Evolutionary conservation across 2,797 vertebrate species (phyloP), one percentile per base, ranked within the genome.

Genomic region (Staurois parvus): DNA sequence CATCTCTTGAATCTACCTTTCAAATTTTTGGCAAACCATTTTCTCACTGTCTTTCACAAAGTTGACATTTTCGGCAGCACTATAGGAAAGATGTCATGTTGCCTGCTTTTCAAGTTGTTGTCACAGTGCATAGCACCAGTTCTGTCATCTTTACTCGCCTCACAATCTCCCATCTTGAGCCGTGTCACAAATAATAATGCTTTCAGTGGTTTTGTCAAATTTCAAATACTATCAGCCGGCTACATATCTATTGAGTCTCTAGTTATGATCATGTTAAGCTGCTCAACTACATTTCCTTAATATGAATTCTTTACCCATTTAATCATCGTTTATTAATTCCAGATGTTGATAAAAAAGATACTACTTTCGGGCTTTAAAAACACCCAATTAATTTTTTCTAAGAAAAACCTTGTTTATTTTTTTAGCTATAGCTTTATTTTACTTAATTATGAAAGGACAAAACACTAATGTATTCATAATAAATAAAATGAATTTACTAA

Each of bases 111-210:
- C 97, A 97, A 96, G 95, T 94, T 92, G 93, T 95, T 96, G 96
- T 98, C 97, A 97, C 93, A 89, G 92, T 94, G 94, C 94, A 95
- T 96, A 96, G 96, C 93, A 93, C 96, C 94, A 96, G 94, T 94
- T 96, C 97, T 99, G 97, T 99, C 98, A 98, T 95, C 96, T 97
- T 95, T 93, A 94, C 96, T 98, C 95, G 97, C 96, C 95, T 98
- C 97, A 98, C 94, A 92, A 92, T 93, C 93, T 91, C 92, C 93
- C 93, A 93, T 95, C 94, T 94, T 92, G 93, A 93, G 94, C 93
- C 96, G 92, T 97, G 96, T 99, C 98, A 98, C 94, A 96, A 96
- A 94, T 88, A 91, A 97, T 98, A 96, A 98, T 91, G 92, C 89
- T 93, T 93, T 91, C 45, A 52, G 15, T 89, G 84, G 87, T 79